A percentile compares a stretch with the other conserved stretches of the same genome.
These are phyloP conservation scores for Anniella stebbinsi DNA, from an alignment of 2,797 vertebrate species.

Conservation along the genomic window DNA sequence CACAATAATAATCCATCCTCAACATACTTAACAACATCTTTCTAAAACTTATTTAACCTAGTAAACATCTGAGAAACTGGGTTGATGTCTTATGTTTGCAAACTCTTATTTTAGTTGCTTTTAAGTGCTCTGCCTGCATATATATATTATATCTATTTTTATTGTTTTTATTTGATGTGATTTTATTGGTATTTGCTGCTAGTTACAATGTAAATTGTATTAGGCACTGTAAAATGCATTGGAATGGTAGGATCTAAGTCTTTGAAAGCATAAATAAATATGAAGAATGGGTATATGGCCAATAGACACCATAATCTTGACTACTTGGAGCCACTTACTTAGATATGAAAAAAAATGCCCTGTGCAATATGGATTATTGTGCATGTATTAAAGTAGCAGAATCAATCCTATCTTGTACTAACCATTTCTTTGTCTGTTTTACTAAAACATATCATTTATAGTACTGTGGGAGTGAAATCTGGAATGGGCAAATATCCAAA, in stretches of 20 bases:
- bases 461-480: too few species aligned
- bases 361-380: neutral
- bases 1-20: too few species aligned
- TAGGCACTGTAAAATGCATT: too few species aligned
- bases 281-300: too few species aligned
- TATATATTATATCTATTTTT: neutral
- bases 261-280: too few species aligned
- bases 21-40: neutral
- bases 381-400: neutral
- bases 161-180: neutral
- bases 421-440: too few species aligned
- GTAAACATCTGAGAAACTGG: neutral
- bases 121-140: neutral
- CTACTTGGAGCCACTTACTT: neutral
- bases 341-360: neutral
- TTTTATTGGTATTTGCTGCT: neutral
- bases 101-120: neutral
- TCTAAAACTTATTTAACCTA: neutral
- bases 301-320: too few species aligned
- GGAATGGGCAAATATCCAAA: too few species aligned
- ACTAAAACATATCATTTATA: too few species aligned
- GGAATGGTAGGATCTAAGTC: too few species aligned
- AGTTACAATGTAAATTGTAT: neutral
- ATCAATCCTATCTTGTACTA: too few species aligned
- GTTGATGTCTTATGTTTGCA: neutral